Evolutionary conservation across 2,797 vertebrate genomes (phyloP), one percentile per base, ranked within the genome.

Genomic region (Chaenodraco wilsoni): DNA sequence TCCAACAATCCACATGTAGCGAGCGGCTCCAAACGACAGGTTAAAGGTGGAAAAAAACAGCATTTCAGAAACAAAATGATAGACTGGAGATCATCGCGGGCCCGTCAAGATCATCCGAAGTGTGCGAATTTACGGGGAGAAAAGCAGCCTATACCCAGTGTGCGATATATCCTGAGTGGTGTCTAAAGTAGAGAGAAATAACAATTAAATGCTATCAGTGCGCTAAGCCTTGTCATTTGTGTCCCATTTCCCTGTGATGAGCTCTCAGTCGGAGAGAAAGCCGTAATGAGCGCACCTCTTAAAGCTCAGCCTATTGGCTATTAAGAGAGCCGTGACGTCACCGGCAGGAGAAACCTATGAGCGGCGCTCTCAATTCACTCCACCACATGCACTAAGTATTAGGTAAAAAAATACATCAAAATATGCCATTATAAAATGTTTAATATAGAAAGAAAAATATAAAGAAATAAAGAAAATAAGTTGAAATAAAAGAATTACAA

Each of bases 291-390:
- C 95, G 91, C 93, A 92, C 91, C 95, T 91, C 89, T 91, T 84
- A 83, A 80, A 82, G 94, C 92, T 85, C 91, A 89, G 81, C 92
- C 91, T 92, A 91, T 93, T 88, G 88, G 82, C 85, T 89, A 93
- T 92, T 92, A 92, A 91, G 88, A 88, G 74, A 64, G 65, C 58
- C 3, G 69, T 87, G 88, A 96, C 96, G 96, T 96, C 96, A 96
- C 74, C 3, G 9, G 11, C 50, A 27, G 59, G 51, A 31, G n/a
- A 79, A 84, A 82, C 95, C 95, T 93, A 97, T 96, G 88, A 91
- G 90, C 45, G 57, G 64, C 71, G 67, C 65, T 14, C 84, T 85
- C 57, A 51, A 57, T 71, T 69, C 33, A 49, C 46, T 72, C 64
- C 43, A 15, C 9, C 19, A 33, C 65, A 37, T 56, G 43, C 0